Percentiles rank a stretch among this genome's conserved stretches.
These are phyloP conservation scores for Venturia canescens DNA, from an alignment of 1,140 invertebrate species.

Conservation along the genomic window DNA sequence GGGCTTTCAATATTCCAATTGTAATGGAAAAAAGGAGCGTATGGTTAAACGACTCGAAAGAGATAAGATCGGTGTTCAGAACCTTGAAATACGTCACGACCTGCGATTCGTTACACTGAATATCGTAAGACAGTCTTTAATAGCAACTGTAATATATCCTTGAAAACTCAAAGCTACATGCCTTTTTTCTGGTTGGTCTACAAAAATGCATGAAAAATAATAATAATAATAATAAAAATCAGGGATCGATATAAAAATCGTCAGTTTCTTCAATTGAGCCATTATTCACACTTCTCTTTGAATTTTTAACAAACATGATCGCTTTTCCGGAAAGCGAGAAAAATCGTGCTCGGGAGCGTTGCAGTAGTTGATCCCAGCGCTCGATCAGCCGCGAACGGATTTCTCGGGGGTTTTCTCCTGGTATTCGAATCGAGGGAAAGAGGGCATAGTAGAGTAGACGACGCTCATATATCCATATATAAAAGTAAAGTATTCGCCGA, in stretches of 20 bases:
- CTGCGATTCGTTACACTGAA: too few species aligned
- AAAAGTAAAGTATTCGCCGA: not conserved
- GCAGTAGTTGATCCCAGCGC: slow-evolving; percentile 45
- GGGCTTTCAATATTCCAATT: too few species aligned
- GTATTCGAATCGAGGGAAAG: not conserved
- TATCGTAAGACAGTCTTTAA: too few species aligned
- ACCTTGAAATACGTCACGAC: too few species aligned
- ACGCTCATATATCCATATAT: slow-evolving; percentile 38
- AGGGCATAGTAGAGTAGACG: slow-evolving; percentile 13
- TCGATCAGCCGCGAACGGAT: slow-evolving; percentile 51
- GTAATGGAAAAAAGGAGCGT: too few species aligned
- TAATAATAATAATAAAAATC: not conserved
- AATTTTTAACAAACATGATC: not conserved
- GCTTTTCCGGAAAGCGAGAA: slow-evolving; percentile 15
- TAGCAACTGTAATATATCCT: not conserved
- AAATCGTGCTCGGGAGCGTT: not conserved
- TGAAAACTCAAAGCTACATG: not conserved
- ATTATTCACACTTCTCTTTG: not conserved
- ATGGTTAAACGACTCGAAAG: too few species aligned
- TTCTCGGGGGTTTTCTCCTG: slow-evolving; percentile 12
- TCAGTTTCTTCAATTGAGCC: not conserved
- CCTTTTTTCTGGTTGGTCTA: too few species aligned
- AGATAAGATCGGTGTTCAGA: too few species aligned
- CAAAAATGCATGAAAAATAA: not conserved
- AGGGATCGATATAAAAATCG: not conserved